Base-by-base conservation (phyloP, 2,113 vertebrate species). In the Mugil cephalus region DNA sequence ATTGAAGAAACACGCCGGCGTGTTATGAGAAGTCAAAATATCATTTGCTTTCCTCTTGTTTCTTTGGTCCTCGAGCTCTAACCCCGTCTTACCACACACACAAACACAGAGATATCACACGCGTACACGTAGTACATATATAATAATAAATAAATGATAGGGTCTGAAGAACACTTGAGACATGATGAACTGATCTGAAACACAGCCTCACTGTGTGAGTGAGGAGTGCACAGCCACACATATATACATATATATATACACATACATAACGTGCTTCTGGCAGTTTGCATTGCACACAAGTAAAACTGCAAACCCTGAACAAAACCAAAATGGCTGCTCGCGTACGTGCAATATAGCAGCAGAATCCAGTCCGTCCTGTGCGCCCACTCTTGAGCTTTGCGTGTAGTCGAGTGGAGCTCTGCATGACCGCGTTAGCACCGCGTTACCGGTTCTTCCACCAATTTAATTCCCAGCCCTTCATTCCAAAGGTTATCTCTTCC, bases 281-380 rank as follows among this genome's bases (percentile, higher is more conserved):
- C 18, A n/a, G 9, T 65, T 24, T 53, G 35, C 58, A 2, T 46
- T 21, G 7, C 39, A 46, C 21, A 7, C 21, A 14, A 70, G 24
- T 30, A 30, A 30, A 30, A 30, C 24, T 30, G 24, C n/a, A 24
- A 68, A 54, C 14, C 9, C 52, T 48, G 72, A 46, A 58, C 35
- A 39, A n/a, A 70, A 82, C 67, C 79, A 87, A 82, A 84, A 87
- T 84, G 85, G 81, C 77, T 35, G 72, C 12, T 53, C 59, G 10
- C n/a, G 10, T 48, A 36, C 10, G 40, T 66, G 14, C 12, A 15
- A 38, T 34, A n/a, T 34, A 72, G 3, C 0, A 56, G 18, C 14
- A n/a, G 3, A 42, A 47, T 18, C n/a, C 17, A 34, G 36, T 17
- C 43, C 14, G 30, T 58, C 19, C 43, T 6, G 24, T 14, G 53